A percentile compares a stretch with the other conserved stretches of the same genome.
Evolutionary conservation across 1,140 invertebrate genomes (phyloP).

Genomic region (Temnothorax longispinosus): DNA sequence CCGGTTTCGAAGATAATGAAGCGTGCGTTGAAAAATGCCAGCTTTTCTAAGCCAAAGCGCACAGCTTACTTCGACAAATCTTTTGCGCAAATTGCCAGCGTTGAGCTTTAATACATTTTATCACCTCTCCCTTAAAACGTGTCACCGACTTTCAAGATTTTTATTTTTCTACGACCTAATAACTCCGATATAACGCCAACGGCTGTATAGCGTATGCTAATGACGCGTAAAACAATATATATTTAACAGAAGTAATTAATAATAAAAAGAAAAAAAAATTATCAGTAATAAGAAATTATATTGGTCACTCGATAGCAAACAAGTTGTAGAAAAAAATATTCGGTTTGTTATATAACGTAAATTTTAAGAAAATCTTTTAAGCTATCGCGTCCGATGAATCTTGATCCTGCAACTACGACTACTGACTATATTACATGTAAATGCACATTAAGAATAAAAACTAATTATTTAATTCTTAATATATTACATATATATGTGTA

Average conservation of each 20-base stretch:
- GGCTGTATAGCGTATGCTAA: neutral
- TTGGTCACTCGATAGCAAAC: neutral
- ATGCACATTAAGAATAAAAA: too few relatives aligned
- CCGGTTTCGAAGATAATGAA: conserved; percentile 78
- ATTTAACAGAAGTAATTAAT: neutral
- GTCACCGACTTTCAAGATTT: conserved; percentile 43
- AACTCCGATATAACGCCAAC: neutral
- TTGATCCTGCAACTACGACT: neutral
- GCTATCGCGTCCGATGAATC: conserved; percentile 47
- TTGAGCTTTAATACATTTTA: conserved; percentile 72
- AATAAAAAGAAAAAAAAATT: neutral
- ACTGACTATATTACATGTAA: neutral
- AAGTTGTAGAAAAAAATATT: neutral
- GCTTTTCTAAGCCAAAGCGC: conserved; percentile 72
- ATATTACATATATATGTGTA: neutral
- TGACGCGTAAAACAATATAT: neutral
- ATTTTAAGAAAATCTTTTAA: conserved; percentile 64
- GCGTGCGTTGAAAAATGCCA: conserved; percentile 74
- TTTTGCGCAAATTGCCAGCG: conserved; percentile 72
- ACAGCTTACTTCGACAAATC: conserved; percentile 74
- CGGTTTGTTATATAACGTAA: too few relatives aligned
- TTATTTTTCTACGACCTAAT: neutral
- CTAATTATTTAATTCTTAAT: too few relatives aligned
- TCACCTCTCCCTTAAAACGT: conserved; percentile 28
- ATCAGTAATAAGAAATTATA: neutral